Evolutionary conservation across 1,140 invertebrate genomes (phyloP), one percentile per base, ranked within the genome.

Genomic region (Lasaia peninsularis): DNA sequence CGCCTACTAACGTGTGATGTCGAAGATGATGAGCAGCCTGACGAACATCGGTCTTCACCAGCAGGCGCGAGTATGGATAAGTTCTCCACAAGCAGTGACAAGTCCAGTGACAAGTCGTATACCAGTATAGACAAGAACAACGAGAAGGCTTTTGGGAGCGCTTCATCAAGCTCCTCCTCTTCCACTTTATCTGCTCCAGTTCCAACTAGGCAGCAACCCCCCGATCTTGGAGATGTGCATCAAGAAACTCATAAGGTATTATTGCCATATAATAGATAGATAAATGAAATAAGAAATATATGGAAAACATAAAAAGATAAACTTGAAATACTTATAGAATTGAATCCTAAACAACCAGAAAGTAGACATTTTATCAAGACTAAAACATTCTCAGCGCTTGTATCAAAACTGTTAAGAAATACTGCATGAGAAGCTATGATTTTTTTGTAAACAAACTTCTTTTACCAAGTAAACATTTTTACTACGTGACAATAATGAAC

Each of bases 1-100:
- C 92, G 94, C 37, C 93, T 95, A 65, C 81, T 96, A 12, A 96
- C 95, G 0, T 96, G 95, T 73, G 94, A 95, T 62, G 93, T 96
- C 44, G 94, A 95, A 54, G 94, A 95, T 5, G 92, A 67, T n/a
- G 65, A 63, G 0, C 56, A 93, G 3, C 71, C 71, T 1, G 80
- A 84, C 7, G 82, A 90, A 2, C 88, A 88, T 40, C 77, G 91
- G 6, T 78, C 90, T 1, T 90, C 90, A 67, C 91, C 91, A n/a
- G 84, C 91, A 12, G 87, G 92, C 37, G 85, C 68, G 4, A 80
- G 61, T 62, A 68, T 67, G 10, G 86, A 86, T 56, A 86, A 90
- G 53, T 75, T 87, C 18, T 88, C 88, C 9, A 84, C 56, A 51
- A 78, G 74, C 56, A 84, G 75, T 31, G 81, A 81, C 52, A 83